Evolutionary conservation across 2,113 vertebrate genomes (phyloP), one percentile per base, ranked within the genome.

Genomic region (Triplophysa dalaica): DNA sequence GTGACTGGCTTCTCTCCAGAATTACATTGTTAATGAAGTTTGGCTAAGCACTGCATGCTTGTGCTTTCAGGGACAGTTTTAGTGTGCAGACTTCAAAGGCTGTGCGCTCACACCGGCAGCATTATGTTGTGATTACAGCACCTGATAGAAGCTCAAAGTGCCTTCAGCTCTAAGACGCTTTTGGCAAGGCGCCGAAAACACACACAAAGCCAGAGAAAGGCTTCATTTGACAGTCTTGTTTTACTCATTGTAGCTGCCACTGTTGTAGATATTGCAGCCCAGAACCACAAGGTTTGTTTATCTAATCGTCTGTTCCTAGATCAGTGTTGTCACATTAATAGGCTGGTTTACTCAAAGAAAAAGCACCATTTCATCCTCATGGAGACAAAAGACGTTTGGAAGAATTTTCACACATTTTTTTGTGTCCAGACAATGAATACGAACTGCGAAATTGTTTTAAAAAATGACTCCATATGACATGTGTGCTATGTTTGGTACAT

Each of bases 1-100:
- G 19, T 38, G 60, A 61, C 89, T 88, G 86, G 70, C 86, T 45
- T 45, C 43, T 45, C 11, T 92, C 89, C 88, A 89, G 78, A 82
- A 84, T 82, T 81, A 86, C 89, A 90, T 91, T 90, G 88, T 91
- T 92, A 92, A 93, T 92, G 90, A 91, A 88, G 89, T 89, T 90
- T 85, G 82, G 76, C 86, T 90, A 88, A 90, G 87, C 80, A 75
- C 81, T 86, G 81, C 85, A 88, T 89, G 86, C 83, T 77, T 83
- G 89, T 79, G 81, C 87, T 85, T 88, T 90, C 85, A 90, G 84
- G 92, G 91, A 84, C 86, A 88, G 86, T 90, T 73, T 68, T 77
- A 77, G 79, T 75, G 54, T 75, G 48, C 80, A 77, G 87, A 91
- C 91, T 90, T 93, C 90, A 91, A 93, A 92, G 89, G 85, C 75